phyloP scores from a whole-genome alignment of 2,888 invertebrate genomes.

The Drosophila nr. medialis region DNA sequence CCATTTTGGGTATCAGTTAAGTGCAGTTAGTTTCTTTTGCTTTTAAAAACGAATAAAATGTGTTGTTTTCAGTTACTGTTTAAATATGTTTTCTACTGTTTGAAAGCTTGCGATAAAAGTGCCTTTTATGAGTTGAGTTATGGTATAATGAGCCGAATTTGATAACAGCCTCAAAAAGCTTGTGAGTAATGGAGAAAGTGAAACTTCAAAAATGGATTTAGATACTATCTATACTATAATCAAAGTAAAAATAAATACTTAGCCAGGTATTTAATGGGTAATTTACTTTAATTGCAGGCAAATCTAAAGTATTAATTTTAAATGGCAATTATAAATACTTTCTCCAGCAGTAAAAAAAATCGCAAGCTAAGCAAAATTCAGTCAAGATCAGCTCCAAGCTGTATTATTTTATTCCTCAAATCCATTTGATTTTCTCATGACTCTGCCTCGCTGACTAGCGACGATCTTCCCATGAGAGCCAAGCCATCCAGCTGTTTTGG shows the following conservation, averaged over 20 bases:
- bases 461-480: constrained; percentile 48
- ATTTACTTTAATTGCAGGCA: not conserved
- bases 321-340: not conserved
- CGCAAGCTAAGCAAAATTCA: not conserved
- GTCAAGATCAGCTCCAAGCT: not conserved
- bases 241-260: not conserved
- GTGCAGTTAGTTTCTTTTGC: constrained; percentile 62
- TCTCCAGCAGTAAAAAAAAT: not conserved
- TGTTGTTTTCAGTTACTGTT: constrained; percentile 48
- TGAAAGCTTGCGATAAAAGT: constrained; percentile 17
- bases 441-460: constrained; percentile 2
- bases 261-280: not conserved
- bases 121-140: not conserved
- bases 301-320: not conserved
- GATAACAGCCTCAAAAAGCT: not conserved
- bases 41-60: constrained; percentile 65
- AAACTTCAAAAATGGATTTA: no score
- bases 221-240: no score
- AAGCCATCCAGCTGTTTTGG: constrained; percentile 52
- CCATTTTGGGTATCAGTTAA: constrained; percentile 23
- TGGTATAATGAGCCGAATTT: not conserved
- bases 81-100: constrained; percentile 13
- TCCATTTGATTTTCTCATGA: constrained; percentile 11
- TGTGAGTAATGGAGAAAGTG: not conserved
- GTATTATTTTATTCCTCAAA: not conserved